Conservation (phyloP, 2,888 invertebrate species). For the Agrotis ipsilon region DNA sequence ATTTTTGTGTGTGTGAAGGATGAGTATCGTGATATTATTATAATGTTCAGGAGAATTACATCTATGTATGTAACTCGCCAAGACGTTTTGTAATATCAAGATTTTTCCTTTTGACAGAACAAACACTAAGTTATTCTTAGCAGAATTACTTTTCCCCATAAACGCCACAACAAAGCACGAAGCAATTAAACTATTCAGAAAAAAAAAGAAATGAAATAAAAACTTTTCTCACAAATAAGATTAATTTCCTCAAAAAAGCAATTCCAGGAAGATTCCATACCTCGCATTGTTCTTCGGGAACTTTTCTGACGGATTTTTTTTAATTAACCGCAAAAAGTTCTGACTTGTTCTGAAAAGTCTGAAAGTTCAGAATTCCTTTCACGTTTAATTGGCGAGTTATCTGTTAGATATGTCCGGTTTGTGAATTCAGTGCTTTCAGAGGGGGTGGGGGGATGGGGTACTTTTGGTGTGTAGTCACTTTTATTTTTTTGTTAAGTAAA, state of each 20-base stretch:
- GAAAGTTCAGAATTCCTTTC: constrained; percentile 51
- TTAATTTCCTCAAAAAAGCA: constrained; percentile 57
- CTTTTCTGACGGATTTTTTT: constrained; percentile 62
- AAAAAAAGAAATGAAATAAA: constrained; percentile 24
- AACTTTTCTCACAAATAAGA: constrained; percentile 39
- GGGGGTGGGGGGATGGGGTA: not conserved
- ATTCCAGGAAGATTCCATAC: constrained; percentile 56
- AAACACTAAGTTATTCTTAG: not conserved
- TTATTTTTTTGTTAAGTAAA: not conserved
- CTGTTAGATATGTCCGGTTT: constrained; percentile 27
- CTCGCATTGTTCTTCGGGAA: constrained; percentile 53
- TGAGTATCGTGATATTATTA: no score
- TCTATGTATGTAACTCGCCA: no score
- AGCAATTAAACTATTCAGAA: constrained; percentile 45
- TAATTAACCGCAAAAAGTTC: constrained; percentile 65
- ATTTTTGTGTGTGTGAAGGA: no score
- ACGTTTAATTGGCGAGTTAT: constrained; percentile 57
- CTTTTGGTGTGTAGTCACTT: not conserved
- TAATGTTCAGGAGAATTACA: no score
- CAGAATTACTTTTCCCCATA: not conserved
- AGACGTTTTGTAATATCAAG: no score
- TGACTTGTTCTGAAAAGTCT: constrained; percentile 31
- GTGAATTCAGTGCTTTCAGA: not conserved
- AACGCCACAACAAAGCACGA: constrained; percentile 28
- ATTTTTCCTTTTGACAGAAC: no score